phyloP scores from a whole-genome alignment of 2,113 vertebrate species.

The Lepus americanus region DNA sequence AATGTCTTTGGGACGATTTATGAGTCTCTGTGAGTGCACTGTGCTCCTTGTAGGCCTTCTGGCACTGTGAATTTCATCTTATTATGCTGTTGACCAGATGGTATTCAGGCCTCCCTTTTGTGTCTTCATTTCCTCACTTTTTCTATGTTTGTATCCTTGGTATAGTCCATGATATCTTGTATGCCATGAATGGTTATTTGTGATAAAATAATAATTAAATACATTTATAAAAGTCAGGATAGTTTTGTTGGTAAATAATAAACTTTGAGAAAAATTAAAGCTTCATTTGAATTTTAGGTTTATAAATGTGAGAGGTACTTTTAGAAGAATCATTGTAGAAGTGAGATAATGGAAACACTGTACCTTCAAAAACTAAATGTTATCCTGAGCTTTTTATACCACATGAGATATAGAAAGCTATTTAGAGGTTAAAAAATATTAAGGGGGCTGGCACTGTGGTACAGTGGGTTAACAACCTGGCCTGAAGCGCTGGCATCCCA shows the following conservation, averaged over 20 bases:
- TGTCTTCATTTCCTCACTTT: neutral
- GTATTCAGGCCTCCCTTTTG: neutral
- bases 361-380: neutral
- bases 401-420: neutral
- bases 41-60: fast-evolving
- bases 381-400: neutral
- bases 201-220: neutral
- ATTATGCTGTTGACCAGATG: neutral
- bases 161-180: neutral
- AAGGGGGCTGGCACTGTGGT: too few relatives aligned
- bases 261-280: neutral
- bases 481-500: too few relatives aligned
- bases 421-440: neutral
- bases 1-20: neutral
- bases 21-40: neutral
- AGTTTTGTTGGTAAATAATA: neutral
- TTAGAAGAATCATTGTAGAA: neutral
- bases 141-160: neutral
- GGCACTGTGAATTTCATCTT: neutral
- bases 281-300: neutral
- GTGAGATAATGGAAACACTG: neutral
- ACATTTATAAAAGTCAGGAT: neutral
- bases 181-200: neutral
- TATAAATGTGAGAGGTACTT: neutral
- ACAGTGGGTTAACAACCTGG: too few relatives aligned